Conservation (phyloP, 2,888 invertebrate species). For the Parasteatoda lunata region DNA sequence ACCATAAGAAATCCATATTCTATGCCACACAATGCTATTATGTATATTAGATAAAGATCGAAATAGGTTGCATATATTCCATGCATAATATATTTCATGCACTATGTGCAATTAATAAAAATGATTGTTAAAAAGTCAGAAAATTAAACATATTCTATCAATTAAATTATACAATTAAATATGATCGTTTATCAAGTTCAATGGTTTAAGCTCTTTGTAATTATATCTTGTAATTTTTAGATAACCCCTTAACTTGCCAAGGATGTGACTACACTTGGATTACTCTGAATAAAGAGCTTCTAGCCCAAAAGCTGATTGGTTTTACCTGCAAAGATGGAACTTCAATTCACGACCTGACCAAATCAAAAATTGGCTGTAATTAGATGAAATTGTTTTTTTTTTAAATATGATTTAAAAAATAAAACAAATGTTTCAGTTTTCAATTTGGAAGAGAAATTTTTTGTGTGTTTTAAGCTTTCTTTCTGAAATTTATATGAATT, state of each 20-base stretch:
- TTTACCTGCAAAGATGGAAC: slow-evolving; percentile 44
- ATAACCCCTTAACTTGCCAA: slow-evolving; percentile 41
- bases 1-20: background rate
- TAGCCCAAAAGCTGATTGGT: slow-evolving; percentile 25
- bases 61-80: no score
- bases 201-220: background rate
- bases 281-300: slow-evolving; percentile 32
- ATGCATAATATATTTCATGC: no score
- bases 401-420: no score
- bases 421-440: no score
- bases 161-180: no score
- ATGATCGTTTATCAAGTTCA: no score
- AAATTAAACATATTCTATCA: background rate
- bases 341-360: slow-evolving; percentile 23
- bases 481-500: no score
- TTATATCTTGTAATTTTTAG: slow-evolving; percentile 15
- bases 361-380: slow-evolving; percentile 33
- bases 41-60: background rate
- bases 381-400: no score
- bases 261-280: slow-evolving; percentile 61
- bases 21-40: background rate
- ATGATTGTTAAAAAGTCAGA: background rate
- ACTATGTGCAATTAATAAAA: no score
- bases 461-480: no score
- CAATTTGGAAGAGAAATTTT: no score